These are phyloP conservation scores for Gymnogyps californianus DNA, from an alignment of 2,113 vertebrate species.

Conservation along the genomic window DNA sequence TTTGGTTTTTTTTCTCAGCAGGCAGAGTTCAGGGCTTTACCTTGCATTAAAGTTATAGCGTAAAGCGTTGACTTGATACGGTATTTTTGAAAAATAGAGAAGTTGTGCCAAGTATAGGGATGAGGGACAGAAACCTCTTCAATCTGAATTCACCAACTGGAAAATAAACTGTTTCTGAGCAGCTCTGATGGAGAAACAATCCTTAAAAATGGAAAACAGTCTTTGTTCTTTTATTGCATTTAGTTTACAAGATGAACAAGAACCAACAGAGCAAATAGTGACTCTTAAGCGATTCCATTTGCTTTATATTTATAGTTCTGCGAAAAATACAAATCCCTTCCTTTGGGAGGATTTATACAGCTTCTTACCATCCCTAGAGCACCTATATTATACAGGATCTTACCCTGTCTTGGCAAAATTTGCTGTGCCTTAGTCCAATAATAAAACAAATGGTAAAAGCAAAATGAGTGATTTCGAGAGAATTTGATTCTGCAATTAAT, in stretches of 20 bases:
- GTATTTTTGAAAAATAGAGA: neutral
- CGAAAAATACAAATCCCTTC: constrained; percentile 26
- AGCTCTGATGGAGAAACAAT: constrained; percentile 19
- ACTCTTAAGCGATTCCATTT: constrained; percentile 43
- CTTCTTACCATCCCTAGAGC: constrained; percentile 1
- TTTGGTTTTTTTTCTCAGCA: neutral
- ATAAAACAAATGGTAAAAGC: constrained; percentile 37
- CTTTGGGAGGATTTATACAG: neutral
- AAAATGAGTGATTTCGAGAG: constrained; percentile 45
- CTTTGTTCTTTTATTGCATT: constrained; percentile 55
- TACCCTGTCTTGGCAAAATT: constrained; percentile 49
- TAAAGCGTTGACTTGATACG: neutral
- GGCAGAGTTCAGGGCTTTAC: neutral
- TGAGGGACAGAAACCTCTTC: neutral
- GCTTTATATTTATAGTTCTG: constrained; percentile 30
- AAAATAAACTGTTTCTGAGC: constrained; percentile 10
- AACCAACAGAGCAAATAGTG: constrained; percentile 1
- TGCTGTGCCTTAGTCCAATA: neutral
- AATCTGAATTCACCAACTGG: neutral
- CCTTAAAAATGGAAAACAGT: constrained; percentile 16
- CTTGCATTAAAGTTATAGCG: neutral
- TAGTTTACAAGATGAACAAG: constrained; percentile 29
- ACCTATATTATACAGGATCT: neutral
- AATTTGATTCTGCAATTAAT: constrained; percentile 48
- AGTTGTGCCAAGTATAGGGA: neutral